Conservation (phyloP, 1,140 invertebrate species). For the Drosophila nasuta region DNA sequence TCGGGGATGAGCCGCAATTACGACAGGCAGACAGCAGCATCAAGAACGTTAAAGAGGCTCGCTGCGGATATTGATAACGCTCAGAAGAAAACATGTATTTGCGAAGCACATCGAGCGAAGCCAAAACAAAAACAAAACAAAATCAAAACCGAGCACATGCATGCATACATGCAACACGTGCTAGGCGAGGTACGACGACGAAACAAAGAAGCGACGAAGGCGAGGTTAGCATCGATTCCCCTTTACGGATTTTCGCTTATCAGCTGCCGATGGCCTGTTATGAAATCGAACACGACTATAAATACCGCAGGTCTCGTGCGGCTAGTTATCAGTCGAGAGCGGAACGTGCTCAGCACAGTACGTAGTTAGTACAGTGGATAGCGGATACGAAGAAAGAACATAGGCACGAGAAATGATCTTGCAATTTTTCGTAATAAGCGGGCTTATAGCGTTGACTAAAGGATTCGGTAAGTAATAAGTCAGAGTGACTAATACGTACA, state of each 20-base stretch:
- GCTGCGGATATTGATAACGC: constrained; percentile 58
- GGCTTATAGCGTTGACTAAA: constrained; percentile 43
- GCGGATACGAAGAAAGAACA: not conserved
- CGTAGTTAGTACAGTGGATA: not conserved
- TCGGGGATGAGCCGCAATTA: constrained; percentile 11
- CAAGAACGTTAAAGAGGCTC: not conserved
- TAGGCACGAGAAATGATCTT: constrained; percentile 44
- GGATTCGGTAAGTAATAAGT: constrained; percentile 42
- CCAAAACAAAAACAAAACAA: constrained; percentile 9
- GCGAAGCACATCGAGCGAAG: not conserved
- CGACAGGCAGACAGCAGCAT: constrained; percentile 32
- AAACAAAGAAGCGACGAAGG: not conserved
- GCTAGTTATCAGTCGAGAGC: constrained; percentile 53
- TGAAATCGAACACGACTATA: constrained; percentile 59
- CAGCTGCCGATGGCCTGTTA: constrained; percentile 58
- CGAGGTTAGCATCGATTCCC: constrained; percentile 12
- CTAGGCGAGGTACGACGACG: not conserved
- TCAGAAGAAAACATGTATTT: constrained; percentile 42
- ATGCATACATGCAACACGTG: constrained; percentile 8
- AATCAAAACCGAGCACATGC: constrained; percentile 3
- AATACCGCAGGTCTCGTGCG: constrained; percentile 73
- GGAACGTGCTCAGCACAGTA: constrained; percentile 59
- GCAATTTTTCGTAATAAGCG: constrained; percentile 40
- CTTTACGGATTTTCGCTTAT: constrained; percentile 57
- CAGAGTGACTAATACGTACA: not conserved